A percentile compares a stretch with the other conserved stretches of the same genome.
Conservation (phyloP, 2,113 vertebrate genomes). For the Passer domesticus region DNA sequence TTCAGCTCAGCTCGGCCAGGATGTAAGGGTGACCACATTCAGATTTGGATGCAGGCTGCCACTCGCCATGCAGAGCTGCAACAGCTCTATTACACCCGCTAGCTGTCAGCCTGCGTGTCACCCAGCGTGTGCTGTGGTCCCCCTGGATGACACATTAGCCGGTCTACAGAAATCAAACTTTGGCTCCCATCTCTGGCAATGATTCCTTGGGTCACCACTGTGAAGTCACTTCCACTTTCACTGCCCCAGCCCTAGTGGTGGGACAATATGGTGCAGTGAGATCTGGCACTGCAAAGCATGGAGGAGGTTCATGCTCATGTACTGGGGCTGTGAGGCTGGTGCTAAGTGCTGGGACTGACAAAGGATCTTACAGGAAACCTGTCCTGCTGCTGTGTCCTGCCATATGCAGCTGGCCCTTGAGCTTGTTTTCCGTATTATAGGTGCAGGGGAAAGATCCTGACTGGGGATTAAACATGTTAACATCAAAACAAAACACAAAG, state of each 20-base stretch:
- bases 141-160: neutral
- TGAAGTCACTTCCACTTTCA: neutral
- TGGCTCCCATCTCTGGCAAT: neutral
- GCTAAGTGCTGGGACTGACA: neutral
- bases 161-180: neutral
- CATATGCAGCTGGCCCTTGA: neutral
- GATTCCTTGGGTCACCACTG: neutral
- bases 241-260: neutral
- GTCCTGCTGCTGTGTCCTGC: neutral
- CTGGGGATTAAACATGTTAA: neutral
- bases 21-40: neutral
- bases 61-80: neutral
- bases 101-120: neutral
- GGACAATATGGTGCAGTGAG: neutral
- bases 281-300: neutral
- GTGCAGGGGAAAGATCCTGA: neutral
- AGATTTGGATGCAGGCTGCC: neutral
- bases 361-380: neutral
- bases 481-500: neutral
- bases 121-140: rapidly evolving
- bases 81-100: neutral
- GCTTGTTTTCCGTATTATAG: neutral
- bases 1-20: neutral
- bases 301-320: neutral
- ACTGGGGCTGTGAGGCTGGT: neutral